Conservation (phyloP, 2,888 invertebrate species). For the Odontothrips loti region DNA sequence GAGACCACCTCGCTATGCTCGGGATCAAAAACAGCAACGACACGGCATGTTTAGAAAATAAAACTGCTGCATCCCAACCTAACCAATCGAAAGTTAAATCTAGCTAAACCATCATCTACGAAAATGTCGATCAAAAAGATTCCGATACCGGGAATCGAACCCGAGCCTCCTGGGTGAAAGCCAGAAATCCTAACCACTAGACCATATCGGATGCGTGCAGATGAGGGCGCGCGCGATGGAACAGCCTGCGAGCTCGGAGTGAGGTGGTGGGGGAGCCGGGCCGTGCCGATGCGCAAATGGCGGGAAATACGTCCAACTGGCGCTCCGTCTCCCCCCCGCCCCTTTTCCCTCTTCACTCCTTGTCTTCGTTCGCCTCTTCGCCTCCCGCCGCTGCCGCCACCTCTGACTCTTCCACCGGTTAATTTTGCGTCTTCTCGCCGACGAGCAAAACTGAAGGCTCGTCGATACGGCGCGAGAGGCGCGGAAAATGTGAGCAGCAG, state of each 20-base stretch:
- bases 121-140: slow-evolving; percentile 41
- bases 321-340: background rate
- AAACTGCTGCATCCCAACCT: background rate
- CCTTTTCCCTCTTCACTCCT: background rate
- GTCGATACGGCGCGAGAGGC: too few relatives aligned
- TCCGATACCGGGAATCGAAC: slow-evolving; percentile 68
- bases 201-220: slow-evolving; percentile 50
- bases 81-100: background rate
- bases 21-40: too few relatives aligned
- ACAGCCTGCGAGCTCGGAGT: background rate
- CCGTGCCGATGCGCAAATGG: background rate
- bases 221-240: background rate
- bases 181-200: slow-evolving; percentile 59
- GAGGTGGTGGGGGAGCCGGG: background rate
- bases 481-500: too few relatives aligned
- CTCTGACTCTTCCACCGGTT: too few relatives aligned
- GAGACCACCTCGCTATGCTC: background rate
- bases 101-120: too few relatives aligned
- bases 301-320: background rate
- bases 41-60: background rate
- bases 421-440: too few relatives aligned
- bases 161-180: slow-evolving; percentile 65
- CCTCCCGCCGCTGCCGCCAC: too few relatives aligned
- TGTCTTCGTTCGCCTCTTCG: background rate
- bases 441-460: too few relatives aligned